Evolutionary conservation across 2,113 vertebrate genomes (phyloP), one percentile per base, ranked within the genome.

Genomic region (Thamnaconus septentrionalis): DNA sequence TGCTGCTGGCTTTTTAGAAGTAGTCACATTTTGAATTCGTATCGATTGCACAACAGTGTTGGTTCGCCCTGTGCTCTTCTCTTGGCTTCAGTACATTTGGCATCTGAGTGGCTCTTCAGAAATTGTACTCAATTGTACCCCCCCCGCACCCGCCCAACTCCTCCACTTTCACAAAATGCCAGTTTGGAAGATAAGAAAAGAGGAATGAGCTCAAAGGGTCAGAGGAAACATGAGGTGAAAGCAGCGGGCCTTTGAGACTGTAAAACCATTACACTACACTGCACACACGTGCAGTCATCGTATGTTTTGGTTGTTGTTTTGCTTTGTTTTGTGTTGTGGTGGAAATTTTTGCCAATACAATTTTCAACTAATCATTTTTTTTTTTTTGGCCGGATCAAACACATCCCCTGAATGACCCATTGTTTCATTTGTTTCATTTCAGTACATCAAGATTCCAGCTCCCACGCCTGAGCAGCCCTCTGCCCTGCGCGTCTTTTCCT

Each of bases 391-490:
- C 2, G 18, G 18, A 2, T 31, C 18, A 31, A 31, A 31, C 18
- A 31, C 18, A 31, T 31, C 18, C 18, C 18, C 18, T 31, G 18
- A 31, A 31, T 31, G 18, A 31, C 2, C 18, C 18, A 31, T 4
- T 31, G 49, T 56, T 61, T 59, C 9, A 58, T 56, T 31, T 9
- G 54, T 57, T 71, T 61, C 50, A 12, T 48, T 41, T 3, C 69
- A 96, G 94, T 94, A 93, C 73, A 82, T 96, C 75, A 93, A 91
- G 87, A 89, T 96, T 71, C 93, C 93, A 18, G 88, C 85, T 56
- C 83, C 89, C 46, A 73, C 90, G 45, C 47, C 82, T 57, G 78
- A 91, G 41, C 79, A 79, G 0, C 71, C 84, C 2, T 86, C 80
- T 11, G 78, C 88, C 50, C 87, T 92, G 10, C 92, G 87, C 5